A percentile compares a stretch with the other conserved stretches of the same genome.
Conservation (phyloP, 2,113 vertebrate genomes). For the Elephas maximus region DNA sequence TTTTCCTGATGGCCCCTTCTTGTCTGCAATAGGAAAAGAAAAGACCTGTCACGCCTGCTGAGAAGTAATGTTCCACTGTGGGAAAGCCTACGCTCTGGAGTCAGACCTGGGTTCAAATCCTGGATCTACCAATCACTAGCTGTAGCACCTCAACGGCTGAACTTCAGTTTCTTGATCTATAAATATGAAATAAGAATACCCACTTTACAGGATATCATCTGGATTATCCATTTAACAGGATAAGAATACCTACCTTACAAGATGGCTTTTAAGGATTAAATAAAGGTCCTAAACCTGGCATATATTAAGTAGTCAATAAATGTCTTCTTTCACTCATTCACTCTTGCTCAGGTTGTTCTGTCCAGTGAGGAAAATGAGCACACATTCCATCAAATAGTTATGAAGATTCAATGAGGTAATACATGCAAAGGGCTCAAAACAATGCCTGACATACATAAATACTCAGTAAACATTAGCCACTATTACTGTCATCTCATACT, state of each 20-base stretch:
- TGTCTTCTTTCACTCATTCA: not conserved
- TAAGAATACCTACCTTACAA: not conserved
- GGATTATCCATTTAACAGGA: not conserved
- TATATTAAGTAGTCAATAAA: not conserved
- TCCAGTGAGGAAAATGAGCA: not conserved
- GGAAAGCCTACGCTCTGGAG: not conserved
- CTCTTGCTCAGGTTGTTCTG: not conserved
- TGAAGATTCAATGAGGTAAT: not conserved
- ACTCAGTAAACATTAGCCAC: not conserved
- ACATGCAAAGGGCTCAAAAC: not conserved
- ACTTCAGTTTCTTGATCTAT: not conserved
- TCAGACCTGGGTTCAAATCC: slow-evolving; percentile 22
- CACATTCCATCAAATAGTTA: not conserved
- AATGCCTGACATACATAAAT: not conserved
- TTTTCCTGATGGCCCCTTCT: slow-evolving; percentile 84
- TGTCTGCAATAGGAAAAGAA: slow-evolving; percentile 75
- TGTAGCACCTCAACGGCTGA: not conserved
- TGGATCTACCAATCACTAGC: not conserved
- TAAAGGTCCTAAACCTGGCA: not conserved
- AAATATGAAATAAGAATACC: slow-evolving; percentile 13
- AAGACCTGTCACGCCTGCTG: not conserved
- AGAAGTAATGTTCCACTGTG: not conserved
- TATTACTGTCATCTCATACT: not conserved
- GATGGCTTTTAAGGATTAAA: not conserved
- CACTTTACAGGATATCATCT: not conserved